Evolutionary conservation across 2,797 vertebrate genomes (phyloP).

Genomic region (Sternarchorhynchus goeldii): DNA sequence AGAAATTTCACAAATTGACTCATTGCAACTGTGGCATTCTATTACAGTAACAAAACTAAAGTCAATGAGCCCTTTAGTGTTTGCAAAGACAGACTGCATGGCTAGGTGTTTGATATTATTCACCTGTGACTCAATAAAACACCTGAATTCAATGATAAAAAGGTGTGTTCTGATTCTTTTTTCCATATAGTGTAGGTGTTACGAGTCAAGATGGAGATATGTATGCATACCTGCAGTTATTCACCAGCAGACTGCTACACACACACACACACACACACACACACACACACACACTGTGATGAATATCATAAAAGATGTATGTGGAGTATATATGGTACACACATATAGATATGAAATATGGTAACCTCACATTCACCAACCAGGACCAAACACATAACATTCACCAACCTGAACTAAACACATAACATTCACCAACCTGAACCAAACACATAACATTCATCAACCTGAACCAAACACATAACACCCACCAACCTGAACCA

Average conservation of each 20-base stretch:
- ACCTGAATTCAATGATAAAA: too few species aligned
- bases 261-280: conserved; percentile 10
- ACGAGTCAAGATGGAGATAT: conserved; percentile 43
- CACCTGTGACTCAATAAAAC: too few species aligned
- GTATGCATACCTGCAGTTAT: conserved; percentile 48
- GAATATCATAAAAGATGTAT: conserved; percentile 34
- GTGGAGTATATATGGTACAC: neutral
- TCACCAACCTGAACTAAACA: too few species aligned
- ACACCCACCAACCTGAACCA: conserved; percentile 24
- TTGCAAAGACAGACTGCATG: too few species aligned
- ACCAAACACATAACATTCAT: conserved; percentile 14
- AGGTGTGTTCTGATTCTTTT: too few species aligned
- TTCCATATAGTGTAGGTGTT: too few species aligned
- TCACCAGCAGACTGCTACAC: conserved; percentile 46
- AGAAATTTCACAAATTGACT: too few species aligned
- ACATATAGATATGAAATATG: neutral
- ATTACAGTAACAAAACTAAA: too few species aligned
- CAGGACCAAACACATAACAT: conserved; percentile 49
- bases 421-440: conserved; percentile 62
- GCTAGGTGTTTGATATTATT: too few species aligned
- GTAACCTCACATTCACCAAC: conserved; percentile 66
- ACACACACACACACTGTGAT: neutral
- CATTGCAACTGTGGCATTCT: too few species aligned
- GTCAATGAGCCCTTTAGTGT: too few species aligned
- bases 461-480: conserved; percentile 57